Evolutionary conservation across 1,140 invertebrate genomes (phyloP), one percentile per base, ranked within the genome.

Genomic region (Trichonephila clavata): DNA sequence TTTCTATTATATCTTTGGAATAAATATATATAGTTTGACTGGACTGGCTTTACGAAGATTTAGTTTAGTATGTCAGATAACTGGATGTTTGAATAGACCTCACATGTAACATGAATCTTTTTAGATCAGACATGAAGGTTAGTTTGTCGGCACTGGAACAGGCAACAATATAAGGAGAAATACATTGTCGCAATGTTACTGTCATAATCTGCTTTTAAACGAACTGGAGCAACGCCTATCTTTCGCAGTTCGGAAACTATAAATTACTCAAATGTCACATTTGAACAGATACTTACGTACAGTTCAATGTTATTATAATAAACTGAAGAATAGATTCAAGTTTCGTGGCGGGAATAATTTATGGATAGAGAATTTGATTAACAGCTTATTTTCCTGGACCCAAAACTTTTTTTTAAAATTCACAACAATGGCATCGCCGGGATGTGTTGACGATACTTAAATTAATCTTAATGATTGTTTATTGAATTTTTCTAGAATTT

Each of bases 191-290:
- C 24, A 1, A 1, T 32, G 24, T 57, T 39, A 39, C 16, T 57
- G 80, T 50, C 80, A 83, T 57, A 20, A 16, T 86, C 61, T 61
- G 21, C 32, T 61, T 86, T 24, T 61, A 61, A 59, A 63, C 84
- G 20, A 86, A 86, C 61, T n/a, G 13, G 50, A 86, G 27, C 59
- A 86, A 86, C 84, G 84, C 84, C 84, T 86, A 59, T 60, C 16
- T 86, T 59, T 60, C n/a, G 20, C 32, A 27, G 57, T 24, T 59
- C 32, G 32, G n/a, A 7, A 27, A 20, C 84, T 16, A 50, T 86
- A 86, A 86, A 86, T 86, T 18, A 86, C 84, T 86, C 84, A 63
- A 27, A 63, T 86, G 84, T 61, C 59, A 86, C 27, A 6, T 71
- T 24, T 8, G 24, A 32, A 24, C 68, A 4, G 16, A 65, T 65